Conservation (phyloP, 2,797 vertebrate genomes). For the Artibeus lituratus region DNA sequence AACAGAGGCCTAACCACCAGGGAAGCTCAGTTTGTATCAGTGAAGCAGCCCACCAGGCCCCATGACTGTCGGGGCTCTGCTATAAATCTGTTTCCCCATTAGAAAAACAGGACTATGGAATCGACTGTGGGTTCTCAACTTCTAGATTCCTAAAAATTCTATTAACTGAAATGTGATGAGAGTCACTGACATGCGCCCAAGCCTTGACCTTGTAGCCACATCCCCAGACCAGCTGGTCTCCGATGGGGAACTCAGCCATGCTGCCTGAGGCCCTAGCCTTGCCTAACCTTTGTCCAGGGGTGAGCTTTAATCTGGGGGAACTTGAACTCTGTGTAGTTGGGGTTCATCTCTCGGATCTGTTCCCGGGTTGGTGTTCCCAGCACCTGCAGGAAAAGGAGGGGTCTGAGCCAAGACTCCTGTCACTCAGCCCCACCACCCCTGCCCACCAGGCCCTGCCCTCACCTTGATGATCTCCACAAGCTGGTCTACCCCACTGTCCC, state of each 20-base stretch:
- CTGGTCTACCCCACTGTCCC: conserved; percentile 96
- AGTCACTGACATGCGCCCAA: background rate
- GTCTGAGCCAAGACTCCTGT: background rate
- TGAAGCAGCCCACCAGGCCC: background rate
- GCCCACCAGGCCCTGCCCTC: background rate
- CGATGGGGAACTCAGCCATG: background rate
- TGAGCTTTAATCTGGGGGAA: conserved; percentile 98
- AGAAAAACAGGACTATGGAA: background rate
- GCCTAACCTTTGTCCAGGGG: conserved; percentile 93
- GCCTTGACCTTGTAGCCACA: background rate
- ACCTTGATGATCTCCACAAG: conserved; percentile 98
- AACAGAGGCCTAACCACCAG: background rate
- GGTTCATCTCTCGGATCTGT: conserved; percentile 97
- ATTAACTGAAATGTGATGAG: background rate
- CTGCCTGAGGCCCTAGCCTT: background rate
- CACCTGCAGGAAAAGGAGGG: conserved; percentile 82
- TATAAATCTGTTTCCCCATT: background rate
- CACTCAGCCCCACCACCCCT: background rate
- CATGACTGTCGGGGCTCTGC: background rate
- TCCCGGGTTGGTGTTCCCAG: conserved; percentile 95
- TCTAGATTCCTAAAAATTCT: background rate
- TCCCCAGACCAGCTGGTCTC: background rate
- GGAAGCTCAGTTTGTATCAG: background rate
- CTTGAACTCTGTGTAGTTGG: conserved; percentile 97
- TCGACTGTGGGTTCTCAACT: background rate